A percentile compares a stretch with the other conserved stretches of the same genome.
These are phyloP conservation scores for Spilogale gracilis DNA, from an alignment of 2,113 vertebrate species.

Conservation along the genomic window DNA sequence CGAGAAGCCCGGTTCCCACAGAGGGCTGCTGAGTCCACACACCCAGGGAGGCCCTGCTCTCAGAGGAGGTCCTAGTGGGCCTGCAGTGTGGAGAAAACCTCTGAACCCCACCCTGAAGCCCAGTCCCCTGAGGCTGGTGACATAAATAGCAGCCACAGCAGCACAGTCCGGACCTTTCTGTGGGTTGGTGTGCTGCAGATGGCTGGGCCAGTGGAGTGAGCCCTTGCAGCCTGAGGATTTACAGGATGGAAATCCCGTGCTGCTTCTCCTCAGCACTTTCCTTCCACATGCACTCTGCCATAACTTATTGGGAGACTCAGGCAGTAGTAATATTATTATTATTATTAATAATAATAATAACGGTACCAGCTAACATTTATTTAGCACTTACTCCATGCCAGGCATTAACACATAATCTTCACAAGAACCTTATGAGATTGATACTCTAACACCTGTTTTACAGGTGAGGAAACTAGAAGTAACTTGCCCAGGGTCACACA, in stretches of 20 bases:
- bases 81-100: not conserved
- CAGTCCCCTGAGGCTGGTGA: not conserved
- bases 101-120: not conserved
- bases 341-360: not conserved
- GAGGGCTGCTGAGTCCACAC: not conserved
- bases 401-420: not conserved
- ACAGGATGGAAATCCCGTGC: not conserved
- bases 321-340: not conserved
- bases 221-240: not conserved
- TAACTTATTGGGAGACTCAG: not conserved
- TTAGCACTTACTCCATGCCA: not conserved
- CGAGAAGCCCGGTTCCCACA: not conserved
- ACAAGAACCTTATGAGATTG: not conserved
- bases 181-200: not conserved
- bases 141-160: not conserved
- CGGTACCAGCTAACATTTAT: not conserved
- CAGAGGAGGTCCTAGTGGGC: not conserved
- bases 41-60: not conserved
- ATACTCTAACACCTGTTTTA: not conserved
- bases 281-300: not conserved
- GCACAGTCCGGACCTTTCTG: not conserved
- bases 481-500: not conserved
- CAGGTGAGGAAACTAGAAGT: conserved; percentile 10
- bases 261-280: not conserved
- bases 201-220: not conserved